These are phyloP conservation scores for Pteronura brasiliensis DNA, from an alignment of 2,113 vertebrate genomes.

Conservation along the genomic window DNA sequence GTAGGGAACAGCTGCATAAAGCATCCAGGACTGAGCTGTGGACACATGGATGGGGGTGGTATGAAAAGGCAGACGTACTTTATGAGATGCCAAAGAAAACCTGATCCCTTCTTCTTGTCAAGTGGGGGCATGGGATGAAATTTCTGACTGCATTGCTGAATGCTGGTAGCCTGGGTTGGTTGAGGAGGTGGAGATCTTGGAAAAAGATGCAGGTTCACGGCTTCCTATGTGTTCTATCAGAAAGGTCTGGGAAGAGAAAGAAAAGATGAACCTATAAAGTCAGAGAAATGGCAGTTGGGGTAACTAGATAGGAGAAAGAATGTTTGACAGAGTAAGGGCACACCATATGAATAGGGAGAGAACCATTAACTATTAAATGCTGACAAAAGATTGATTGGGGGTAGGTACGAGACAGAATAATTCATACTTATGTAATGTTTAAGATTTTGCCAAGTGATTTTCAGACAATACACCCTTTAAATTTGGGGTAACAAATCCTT, in stretches of 20 bases:
- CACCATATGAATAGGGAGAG: neutral
- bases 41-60: neutral
- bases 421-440: neutral
- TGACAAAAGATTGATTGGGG: neutral
- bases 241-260: neutral
- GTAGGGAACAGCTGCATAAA: neutral
- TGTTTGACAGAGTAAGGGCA: neutral
- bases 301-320: neutral
- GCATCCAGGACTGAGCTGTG: neutral
- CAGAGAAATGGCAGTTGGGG: neutral
- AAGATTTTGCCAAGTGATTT: neutral
- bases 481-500: slow-evolving; percentile 16
- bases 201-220: neutral
- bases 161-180: neutral
- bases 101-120: neutral
- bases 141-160: neutral
- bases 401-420: neutral
- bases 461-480: neutral
- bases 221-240: neutral
- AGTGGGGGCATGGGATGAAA: neutral
- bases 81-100: neutral
- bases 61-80: neutral
- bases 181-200: neutral
- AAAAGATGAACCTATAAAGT: neutral
- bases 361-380: neutral